Conservation (phyloP, 2,888 invertebrate species). For the Seladonia tumulorum region DNA sequence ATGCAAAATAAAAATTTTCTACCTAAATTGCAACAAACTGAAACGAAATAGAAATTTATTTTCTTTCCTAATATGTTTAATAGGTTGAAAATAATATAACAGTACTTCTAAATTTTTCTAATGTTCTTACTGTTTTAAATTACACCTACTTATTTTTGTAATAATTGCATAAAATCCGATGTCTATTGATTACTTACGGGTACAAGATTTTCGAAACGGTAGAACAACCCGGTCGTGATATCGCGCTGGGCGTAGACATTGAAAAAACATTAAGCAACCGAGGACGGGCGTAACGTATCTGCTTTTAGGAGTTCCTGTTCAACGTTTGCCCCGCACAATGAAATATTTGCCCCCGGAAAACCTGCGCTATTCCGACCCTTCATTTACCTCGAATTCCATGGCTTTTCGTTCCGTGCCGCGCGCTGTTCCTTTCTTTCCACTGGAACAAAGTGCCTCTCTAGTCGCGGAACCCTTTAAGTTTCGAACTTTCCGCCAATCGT, state of each 20-base stretch:
- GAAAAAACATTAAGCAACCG: conserved; percentile 33
- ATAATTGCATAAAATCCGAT: too few relatives aligned
- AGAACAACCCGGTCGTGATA: background rate
- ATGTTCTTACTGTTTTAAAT: too few relatives aligned
- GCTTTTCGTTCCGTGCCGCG: background rate
- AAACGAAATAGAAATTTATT: too few relatives aligned
- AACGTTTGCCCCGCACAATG: conserved; percentile 40
- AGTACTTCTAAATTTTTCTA: too few relatives aligned
- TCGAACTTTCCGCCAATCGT: conserved; percentile 34
- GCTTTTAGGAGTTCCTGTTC: background rate
- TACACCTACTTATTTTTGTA: too few relatives aligned
- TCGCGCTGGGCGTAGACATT: background rate
- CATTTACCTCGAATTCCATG: conserved; percentile 40
- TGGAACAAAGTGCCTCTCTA: conserved; percentile 29
- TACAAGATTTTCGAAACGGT: background rate
- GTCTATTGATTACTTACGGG: too few relatives aligned
- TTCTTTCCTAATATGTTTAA: too few relatives aligned
- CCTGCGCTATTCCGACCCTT: conserved; percentile 18
- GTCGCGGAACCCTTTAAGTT: conserved; percentile 33
- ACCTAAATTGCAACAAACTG: too few relatives aligned
- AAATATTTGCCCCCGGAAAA: conserved; percentile 15
- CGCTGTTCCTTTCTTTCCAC: background rate
- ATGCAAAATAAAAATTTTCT: too few relatives aligned
- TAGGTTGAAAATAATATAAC: too few relatives aligned
- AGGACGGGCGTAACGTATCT: background rate